A percentile compares a stretch with the other conserved stretches of the same genome.
These are phyloP conservation scores for Drosophila sturtevanti DNA, from an alignment of 1,140 invertebrate species.

Conservation along the genomic window DNA sequence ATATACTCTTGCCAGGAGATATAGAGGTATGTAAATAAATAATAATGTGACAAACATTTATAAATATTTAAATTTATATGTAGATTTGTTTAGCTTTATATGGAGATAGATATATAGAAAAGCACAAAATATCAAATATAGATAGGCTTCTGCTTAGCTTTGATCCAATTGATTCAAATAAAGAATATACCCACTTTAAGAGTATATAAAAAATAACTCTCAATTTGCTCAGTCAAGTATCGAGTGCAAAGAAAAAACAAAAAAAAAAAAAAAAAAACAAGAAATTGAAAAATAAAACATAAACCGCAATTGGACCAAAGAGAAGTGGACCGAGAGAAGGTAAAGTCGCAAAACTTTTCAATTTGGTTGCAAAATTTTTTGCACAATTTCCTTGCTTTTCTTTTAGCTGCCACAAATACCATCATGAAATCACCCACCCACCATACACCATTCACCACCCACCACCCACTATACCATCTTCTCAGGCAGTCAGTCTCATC, in stretches of 20 bases:
- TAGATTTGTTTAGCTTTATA: too few relatives aligned
- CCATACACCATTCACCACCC: not conserved
- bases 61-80: too few relatives aligned
- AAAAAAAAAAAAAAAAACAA: constrained; percentile 28
- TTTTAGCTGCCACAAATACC: not conserved
- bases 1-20: not conserved
- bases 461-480: not conserved
- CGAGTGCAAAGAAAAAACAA: constrained; percentile 54
- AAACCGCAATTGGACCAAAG: constrained; percentile 43
- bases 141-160: too few relatives aligned
- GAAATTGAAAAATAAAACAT: constrained; percentile 48
- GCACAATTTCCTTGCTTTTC: constrained; percentile 53
- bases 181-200: not conserved
- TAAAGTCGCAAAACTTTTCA: constrained; percentile 69
- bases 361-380: constrained; percentile 73
- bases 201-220: constrained; percentile 44
- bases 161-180: not conserved
- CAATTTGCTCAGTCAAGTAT: constrained; percentile 63
- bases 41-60: too few relatives aligned
- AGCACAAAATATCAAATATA: too few relatives aligned
- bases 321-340: constrained; percentile 32
- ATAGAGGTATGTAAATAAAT: too few relatives aligned
- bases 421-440: not conserved
- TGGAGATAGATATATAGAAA: too few relatives aligned
- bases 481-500: constrained; percentile 1